These are phyloP conservation scores for Hormaphis cornu DNA, from an alignment of 1,140 invertebrate genomes.

Conservation along the genomic window DNA sequence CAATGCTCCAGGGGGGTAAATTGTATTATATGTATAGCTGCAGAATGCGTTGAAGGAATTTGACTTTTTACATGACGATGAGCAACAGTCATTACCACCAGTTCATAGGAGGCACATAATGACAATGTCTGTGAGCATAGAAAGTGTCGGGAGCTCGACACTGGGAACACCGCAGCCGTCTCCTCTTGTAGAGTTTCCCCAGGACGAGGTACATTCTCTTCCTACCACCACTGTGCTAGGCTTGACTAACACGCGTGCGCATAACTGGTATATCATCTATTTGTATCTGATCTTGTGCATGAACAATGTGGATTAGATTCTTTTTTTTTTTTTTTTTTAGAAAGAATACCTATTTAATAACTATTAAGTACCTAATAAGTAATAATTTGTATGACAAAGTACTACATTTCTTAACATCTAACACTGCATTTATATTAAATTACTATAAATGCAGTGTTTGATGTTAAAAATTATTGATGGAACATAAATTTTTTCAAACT, in stretches of 20 bases:
- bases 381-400: too few relatives aligned
- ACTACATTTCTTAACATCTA: too few relatives aligned
- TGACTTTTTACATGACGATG: constrained; percentile 75
- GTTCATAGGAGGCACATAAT: constrained; percentile 34
- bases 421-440: too few relatives aligned
- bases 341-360: too few relatives aligned
- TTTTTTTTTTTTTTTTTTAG: background rate
- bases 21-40: constrained; percentile 47
- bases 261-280: constrained; percentile 12
- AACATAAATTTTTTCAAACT: too few relatives aligned
- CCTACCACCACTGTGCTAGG: constrained; percentile 15
- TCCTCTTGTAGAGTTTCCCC: constrained; percentile 63
- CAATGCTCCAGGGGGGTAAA: constrained; percentile 45
- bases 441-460: too few relatives aligned
- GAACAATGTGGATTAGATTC: constrained; percentile 7
- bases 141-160: constrained; percentile 46
- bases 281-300: constrained; percentile 3
- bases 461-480: too few relatives aligned
- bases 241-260: constrained; percentile 7
- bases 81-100: constrained; percentile 47
- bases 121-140: constrained; percentile 38
- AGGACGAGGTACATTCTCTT: constrained; percentile 54
- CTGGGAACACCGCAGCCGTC: constrained; percentile 47
- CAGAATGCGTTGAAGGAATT: constrained; percentile 75
- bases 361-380: too few relatives aligned